phyloP scores from a whole-genome alignment of 2,888 invertebrate species.

The Agonopterix arenella region DNA sequence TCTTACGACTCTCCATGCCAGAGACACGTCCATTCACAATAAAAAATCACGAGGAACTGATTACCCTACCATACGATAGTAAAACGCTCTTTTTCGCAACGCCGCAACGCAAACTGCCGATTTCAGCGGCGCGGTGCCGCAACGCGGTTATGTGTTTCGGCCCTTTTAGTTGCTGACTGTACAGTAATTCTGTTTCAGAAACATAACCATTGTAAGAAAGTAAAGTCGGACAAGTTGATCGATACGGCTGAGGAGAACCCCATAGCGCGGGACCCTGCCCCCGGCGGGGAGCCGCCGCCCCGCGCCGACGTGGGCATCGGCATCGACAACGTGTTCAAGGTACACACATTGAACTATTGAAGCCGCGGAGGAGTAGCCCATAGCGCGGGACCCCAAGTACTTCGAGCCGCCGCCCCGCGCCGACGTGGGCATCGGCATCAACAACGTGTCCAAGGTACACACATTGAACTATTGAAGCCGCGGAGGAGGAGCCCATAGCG shows the following conservation, averaged over 20 bases:
- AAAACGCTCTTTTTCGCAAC: no score
- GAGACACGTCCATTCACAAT: no score
- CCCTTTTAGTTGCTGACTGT: no score
- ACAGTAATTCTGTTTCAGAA: no score
- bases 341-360: neutral
- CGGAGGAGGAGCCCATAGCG: constrained; percentile 22
- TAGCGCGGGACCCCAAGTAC: constrained; percentile 21
- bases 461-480: constrained; percentile 2
- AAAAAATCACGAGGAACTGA: no score
- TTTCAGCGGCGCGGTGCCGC: no score
- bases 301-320: constrained; percentile 37
- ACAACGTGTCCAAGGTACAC: constrained; percentile 38
- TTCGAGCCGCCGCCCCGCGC: constrained; percentile 33
- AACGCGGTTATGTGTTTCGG: no score
- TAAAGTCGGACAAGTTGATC: constrained; percentile 21
- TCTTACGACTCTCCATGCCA: no score
- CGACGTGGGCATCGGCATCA: constrained; percentile 39
- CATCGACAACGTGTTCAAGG: constrained; percentile 43
- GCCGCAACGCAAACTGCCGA: no score
- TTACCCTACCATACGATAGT: no score
- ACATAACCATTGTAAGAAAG: constrained; percentile 14
- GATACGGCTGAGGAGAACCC: constrained; percentile 21
- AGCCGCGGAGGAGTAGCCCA: constrained; percentile 23
- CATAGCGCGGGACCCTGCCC: constrained; percentile 27
- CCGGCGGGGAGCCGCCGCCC: constrained; percentile 31